Conservation (phyloP, 2,797 vertebrate species). For the Tachyglossus aculeatus region DNA sequence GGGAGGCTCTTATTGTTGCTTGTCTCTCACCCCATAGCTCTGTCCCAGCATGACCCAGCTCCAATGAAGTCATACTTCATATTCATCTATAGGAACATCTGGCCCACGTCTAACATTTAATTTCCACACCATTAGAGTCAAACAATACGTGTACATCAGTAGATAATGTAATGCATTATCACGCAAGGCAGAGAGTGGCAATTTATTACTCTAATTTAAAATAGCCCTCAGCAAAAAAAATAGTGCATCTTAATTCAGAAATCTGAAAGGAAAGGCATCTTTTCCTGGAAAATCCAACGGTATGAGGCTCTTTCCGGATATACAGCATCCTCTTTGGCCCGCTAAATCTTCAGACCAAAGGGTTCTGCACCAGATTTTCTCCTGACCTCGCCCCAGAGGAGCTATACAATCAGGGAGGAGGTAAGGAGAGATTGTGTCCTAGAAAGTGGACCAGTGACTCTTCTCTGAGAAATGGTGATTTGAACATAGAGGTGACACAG, state of each 20-base stretch:
- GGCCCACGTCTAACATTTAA: slow-evolving; percentile 83
- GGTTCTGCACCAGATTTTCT: slow-evolving; percentile 62
- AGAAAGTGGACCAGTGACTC: slow-evolving; percentile 60
- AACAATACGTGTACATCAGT: slow-evolving; percentile 85
- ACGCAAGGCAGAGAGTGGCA: slow-evolving; percentile 85
- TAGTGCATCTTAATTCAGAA: slow-evolving; percentile 81
- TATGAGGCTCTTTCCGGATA: too few species aligned
- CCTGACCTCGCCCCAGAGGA: slow-evolving; percentile 65
- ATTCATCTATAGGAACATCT: slow-evolving; percentile 79
- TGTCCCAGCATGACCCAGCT: slow-evolving; percentile 67
- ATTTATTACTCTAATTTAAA: slow-evolving; percentile 96
- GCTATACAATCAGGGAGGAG: slow-evolving; percentile 51
- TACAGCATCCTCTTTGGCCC: too few species aligned
- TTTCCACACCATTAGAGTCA: slow-evolving; percentile 84
- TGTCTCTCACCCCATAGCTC: slow-evolving; percentile 48
- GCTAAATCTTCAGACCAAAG: slow-evolving; percentile 29
- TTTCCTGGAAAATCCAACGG: slow-evolving; percentile 73
- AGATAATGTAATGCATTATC: slow-evolving; percentile 90
- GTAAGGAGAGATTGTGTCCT: slow-evolving; percentile 51
- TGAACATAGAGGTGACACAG: slow-evolving; percentile 58
- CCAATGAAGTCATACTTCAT: slow-evolving; percentile 78
- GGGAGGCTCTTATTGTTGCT: slow-evolving; percentile 40
- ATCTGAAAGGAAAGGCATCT: slow-evolving; percentile 77
- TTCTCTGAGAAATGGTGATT: slow-evolving; percentile 61
- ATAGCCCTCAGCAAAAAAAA: slow-evolving; percentile 87